Evolutionary conservation across 2,797 vertebrate species (phyloP), one percentile per base, ranked within the genome.

Genomic region (Urophycis tenuis): DNA sequence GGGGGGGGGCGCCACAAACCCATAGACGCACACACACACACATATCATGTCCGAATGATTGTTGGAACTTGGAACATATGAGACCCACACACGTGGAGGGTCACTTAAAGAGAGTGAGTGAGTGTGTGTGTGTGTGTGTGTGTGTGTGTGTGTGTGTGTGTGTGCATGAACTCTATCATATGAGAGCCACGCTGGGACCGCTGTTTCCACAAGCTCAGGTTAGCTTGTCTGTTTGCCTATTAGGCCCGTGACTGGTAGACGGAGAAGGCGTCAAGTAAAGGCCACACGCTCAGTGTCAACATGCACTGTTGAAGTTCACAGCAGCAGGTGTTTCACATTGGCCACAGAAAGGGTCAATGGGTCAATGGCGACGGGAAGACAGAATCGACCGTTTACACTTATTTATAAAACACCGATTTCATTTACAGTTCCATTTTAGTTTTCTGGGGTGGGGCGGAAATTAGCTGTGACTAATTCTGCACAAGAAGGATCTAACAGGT

Each of bases 211-310:
- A 78, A 71, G 49, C 34, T 79, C 32, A 33, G 53, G 72, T 82
- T 75, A 77, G 35, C 76, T 30, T 84, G 77, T 83, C 81, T 53
- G 76, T 82, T 81, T 83, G 77, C 72, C 69, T 25, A 36, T 83
- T 82, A 64, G 79, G 85, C 64, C 32, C 5, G 29, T 79, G 75
- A 36, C 71, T 70, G 41, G 10, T 17, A 8, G 64, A 71, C 76
- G 25, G 34, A 75, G 72, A 60, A 73, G 75, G 53, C 22, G 53
- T n/a, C 22, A 8, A 8, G 31, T 80, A 77, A 78, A 7, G 67
- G 77, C 78, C 77, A 41, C 76, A 74, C 69, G 41, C 49, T 70
- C 36, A 33, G 39, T 70, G 72, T 36, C 1, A 39, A 9, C 76
- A 19, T 36, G 67, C 2, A 25, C 0, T 71, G 83, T 3, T 79